A percentile compares a stretch with the other conserved stretches of the same genome.
Conservation (phyloP, 2,888 invertebrate species). For the Allacma fusca region DNA sequence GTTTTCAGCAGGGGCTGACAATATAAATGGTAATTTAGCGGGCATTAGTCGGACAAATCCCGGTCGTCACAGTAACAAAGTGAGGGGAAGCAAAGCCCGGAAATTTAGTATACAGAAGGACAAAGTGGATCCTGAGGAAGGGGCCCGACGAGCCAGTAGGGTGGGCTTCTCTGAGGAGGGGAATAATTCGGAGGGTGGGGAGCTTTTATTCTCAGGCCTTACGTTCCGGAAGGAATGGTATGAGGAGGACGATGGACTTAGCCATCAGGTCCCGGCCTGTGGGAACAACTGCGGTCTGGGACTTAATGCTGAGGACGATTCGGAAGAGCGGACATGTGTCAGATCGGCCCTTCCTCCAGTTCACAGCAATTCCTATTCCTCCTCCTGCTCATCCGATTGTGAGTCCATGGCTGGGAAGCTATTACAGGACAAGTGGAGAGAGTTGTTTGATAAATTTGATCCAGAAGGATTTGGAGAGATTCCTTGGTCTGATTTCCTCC, state of each 20-base stretch:
- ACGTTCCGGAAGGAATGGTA: neutral
- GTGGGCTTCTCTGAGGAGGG: neutral
- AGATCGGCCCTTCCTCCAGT: too few species aligned
- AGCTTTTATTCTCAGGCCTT: neutral
- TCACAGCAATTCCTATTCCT: neutral
- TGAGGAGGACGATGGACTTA: neutral
- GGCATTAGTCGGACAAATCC: too few species aligned
- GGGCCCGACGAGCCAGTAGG: neutral
- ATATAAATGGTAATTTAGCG: slow-evolving; percentile 25
- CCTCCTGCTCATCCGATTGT: slow-evolving; percentile 30
- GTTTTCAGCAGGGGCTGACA: neutral
- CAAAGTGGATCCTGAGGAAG: neutral
- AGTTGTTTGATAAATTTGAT: slow-evolving; percentile 73
- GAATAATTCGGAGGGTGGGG: neutral
- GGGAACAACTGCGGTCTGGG: too few species aligned
- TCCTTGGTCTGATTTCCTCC: slow-evolving; percentile 82
- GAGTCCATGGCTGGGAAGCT: too few species aligned
- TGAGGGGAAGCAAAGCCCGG: too few species aligned
- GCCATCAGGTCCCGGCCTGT: neutral
- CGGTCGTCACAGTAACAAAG: too few species aligned
- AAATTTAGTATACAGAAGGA: neutral
- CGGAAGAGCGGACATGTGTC: too few species aligned
- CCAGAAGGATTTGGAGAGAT: slow-evolving; percentile 94
- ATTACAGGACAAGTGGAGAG: slow-evolving; percentile 51
- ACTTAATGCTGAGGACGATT: too few species aligned